Evolutionary conservation across 2,888 invertebrate species (phyloP), one percentile per base, ranked within the genome.

Genomic region (Leptinotarsa rubiginosa): DNA sequence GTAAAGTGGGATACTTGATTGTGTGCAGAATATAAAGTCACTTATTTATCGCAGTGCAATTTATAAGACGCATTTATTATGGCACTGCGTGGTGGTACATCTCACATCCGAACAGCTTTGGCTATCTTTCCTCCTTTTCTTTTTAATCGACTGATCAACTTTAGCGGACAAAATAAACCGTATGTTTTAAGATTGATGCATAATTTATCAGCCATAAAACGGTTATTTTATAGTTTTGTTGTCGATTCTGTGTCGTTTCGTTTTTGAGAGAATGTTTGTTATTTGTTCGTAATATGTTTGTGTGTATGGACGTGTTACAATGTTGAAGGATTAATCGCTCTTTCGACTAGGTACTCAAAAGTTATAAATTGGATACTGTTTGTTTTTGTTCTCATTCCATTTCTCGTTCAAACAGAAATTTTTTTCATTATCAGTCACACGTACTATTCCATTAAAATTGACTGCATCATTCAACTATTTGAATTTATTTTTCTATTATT

Each of bases 1-100:
- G 87, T 86, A 87, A 87, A 87, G 86, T 87, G 85, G 86, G 86
- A 87, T 86, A 87, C 86, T 86, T 87, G 88, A 88, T 87, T 88
- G 87, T 87, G 86, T 84, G 85, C 84, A 81, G 87, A 85, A 87
- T 87, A 88, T 88, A 88, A 88, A 88, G 87, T 87, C 86, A 87
- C 87, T 87, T 87, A 87, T 88, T 88, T 88, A 88, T 87, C 85
- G 87, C 82, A 83, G 78, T 84, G 86, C 87, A 87, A 88, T 87
- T 87, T 87, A 88, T 87, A 87, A 87, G 86, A 85, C 85, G 86
- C 87, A 86, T 87, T 86, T 86, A 87, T 87, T 87, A 87, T 85
- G 84, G 83, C 82, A 81, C 81, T 86, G 86, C 86, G 86, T 83
- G 82, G 81, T 81, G 80, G 75, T 76, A 78, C 79, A 68, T 72